Percentiles rank a stretch among this genome's conserved stretches.
These are phyloP conservation scores for Melanerpes aurifrons DNA, from an alignment of 2,113 vertebrate genomes.

Conservation along the genomic window DNA sequence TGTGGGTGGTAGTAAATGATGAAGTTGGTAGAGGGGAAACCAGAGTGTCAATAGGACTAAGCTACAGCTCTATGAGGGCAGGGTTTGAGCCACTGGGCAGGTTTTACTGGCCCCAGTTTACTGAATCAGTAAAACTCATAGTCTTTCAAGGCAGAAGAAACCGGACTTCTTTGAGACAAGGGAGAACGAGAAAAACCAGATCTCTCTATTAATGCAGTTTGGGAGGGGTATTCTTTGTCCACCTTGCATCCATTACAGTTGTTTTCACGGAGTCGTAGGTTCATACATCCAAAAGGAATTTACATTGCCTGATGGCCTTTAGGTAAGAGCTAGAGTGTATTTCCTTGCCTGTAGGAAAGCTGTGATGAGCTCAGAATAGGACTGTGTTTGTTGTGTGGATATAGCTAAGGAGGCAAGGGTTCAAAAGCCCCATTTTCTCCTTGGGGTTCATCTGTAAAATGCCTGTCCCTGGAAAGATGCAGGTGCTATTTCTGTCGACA, in stretches of 20 bases:
- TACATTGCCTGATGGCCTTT: not conserved
- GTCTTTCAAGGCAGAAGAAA: not conserved
- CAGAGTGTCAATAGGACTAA: not conserved
- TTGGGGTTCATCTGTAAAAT: not conserved
- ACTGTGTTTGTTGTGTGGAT: not conserved
- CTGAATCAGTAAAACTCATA: not conserved
- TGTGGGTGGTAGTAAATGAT: not conserved
- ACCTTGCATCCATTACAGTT: not conserved
- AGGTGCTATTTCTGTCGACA: accelerated
- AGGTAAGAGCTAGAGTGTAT: not conserved
- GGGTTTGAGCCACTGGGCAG: not conserved
- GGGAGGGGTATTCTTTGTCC: not conserved
- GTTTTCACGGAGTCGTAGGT: not conserved
- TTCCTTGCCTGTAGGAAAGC: not conserved
- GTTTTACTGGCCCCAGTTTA: conserved; percentile 11
- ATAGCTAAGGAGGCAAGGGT: not conserved
- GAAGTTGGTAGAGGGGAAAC: not conserved
- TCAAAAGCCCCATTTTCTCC: not conserved
- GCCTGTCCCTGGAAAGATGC: not conserved
- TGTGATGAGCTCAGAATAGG: not conserved
- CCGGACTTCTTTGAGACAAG: not conserved
- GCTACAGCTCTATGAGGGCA: not conserved
- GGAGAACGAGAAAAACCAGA: not conserved
- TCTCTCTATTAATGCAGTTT: not conserved
- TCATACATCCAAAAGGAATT: not conserved